Base-by-base conservation (phyloP, 2,113 vertebrate genomes). In the Orthonyx spaldingii region DNA sequence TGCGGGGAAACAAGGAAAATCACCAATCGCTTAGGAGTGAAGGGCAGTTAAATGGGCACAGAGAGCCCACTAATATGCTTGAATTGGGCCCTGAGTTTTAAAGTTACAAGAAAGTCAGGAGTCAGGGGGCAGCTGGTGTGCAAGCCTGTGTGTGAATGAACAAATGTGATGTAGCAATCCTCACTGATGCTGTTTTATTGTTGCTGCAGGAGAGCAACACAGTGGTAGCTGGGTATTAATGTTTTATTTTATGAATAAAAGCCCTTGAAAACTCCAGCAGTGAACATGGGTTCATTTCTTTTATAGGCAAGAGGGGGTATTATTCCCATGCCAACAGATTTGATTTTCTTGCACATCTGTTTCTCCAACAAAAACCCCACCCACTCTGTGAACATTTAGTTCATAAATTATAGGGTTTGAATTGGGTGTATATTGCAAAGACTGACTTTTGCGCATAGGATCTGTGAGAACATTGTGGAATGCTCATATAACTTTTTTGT, bases 271-370 rank as follows among this genome's bases (percentile, higher is more conserved):
- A 96, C 80, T 95, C 89, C 84, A 96, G 87, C 88, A 93, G 82
- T 90, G 93, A 96, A 96, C 94, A 87, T 87, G 81, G 90, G 78
- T 96, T 97, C 87, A 95, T 97, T 97, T 98, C 92, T 97, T 95
- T 93, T 97, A 95, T 88, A 90, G 96, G 84, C 91, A 96, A 95
- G 94, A 96, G 74, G 81, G 64, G 56, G 84, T 97, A 93, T 97
- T 97, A 97, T 89, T 97, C 87, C 88, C 93, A 93, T 96, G 87
- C 93, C 93, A 97, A 95, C 93, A 97, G 94, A 97, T 96, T 94
- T 49, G 78, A 93, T 93, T 96, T 97, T 97, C 96, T 96, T 92
- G 85, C 95, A 97, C 97, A 97, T 97, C 97, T 97, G 96, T 98
- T 98, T 97, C 95, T 97, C 70, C 90, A 96, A 92, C 64, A 57